Percentiles rank a stretch among this genome's conserved stretches.
Evolutionary conservation across 2,113 vertebrate species (phyloP).

Genomic region (Oncorhynchus kisutch): DNA sequence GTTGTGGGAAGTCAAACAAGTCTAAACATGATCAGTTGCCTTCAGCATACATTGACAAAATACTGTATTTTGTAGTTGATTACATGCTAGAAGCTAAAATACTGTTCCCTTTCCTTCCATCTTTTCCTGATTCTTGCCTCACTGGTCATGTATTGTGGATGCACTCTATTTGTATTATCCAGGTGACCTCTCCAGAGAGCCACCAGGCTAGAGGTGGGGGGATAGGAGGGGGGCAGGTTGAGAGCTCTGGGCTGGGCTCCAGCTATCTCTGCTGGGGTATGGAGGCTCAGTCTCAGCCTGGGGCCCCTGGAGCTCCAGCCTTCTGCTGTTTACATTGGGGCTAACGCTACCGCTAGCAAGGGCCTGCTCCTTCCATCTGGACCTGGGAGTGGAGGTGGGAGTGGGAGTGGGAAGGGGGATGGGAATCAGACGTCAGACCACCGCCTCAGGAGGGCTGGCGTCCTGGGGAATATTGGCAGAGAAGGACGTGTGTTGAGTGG

Average conservation of each 20-base stretch:
- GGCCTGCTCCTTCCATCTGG: slow-evolving; percentile 55
- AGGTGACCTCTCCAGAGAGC: background rate
- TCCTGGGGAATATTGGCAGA: background rate
- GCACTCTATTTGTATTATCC: background rate
- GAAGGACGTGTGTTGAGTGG: background rate
- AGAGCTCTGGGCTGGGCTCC: slow-evolving; percentile 42
- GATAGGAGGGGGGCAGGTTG: slow-evolving; percentile 42
- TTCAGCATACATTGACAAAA: background rate
- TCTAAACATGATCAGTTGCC: background rate
- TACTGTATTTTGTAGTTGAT: background rate
- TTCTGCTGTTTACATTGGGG: slow-evolving; percentile 69
- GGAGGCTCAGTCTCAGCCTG: slow-evolving; percentile 40
- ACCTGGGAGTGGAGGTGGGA: background rate
- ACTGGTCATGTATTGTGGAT: background rate
- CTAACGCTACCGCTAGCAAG: slow-evolving; percentile 47
- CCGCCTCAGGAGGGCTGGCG: background rate
- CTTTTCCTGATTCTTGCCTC: background rate
- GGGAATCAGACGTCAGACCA: background rate
- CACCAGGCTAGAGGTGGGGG: slow-evolving; percentile 23
- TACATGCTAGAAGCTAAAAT: background rate
- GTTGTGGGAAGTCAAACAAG: background rate
- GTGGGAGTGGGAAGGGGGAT: background rate
- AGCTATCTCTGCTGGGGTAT: slow-evolving; percentile 54
- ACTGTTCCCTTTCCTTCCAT: background rate
- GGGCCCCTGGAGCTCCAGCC: slow-evolving; percentile 65